These are phyloP conservation scores for Siniperca chuatsi DNA, from an alignment of 2,113 vertebrate genomes.

Conservation along the genomic window DNA sequence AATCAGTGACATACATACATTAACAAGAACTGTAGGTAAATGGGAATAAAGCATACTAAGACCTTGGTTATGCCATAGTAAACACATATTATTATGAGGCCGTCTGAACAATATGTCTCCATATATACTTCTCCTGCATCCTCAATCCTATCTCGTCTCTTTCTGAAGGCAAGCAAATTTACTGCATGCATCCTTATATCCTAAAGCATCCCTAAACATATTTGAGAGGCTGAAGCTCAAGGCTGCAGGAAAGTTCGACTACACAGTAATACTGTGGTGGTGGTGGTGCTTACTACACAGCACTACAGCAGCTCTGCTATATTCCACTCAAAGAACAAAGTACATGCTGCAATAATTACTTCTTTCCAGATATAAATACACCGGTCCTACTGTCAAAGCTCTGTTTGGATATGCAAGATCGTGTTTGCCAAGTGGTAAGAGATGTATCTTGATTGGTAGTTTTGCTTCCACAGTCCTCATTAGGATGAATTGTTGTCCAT, in stretches of 20 bases:
- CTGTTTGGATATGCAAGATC: constrained; percentile 47
- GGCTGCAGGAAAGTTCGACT: constrained; percentile 55
- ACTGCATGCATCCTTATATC: constrained; percentile 73
- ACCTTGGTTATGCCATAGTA: constrained; percentile 46
- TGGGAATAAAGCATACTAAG: constrained; percentile 49
- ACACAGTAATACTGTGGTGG: constrained; percentile 1
- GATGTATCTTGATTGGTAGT: constrained; percentile 53
- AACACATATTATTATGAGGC: constrained; percentile 43
- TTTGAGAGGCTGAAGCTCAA: constrained; percentile 54
- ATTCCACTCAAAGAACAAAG: constrained; percentile 70
- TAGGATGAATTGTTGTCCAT: constrained; percentile 43
- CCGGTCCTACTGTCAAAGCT: constrained; percentile 57
- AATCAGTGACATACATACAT: constrained; percentile 53
- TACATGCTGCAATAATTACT: constrained; percentile 65
- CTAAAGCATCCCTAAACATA: constrained; percentile 54
- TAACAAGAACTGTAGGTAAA: constrained; percentile 41
- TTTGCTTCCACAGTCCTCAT: constrained; percentile 57
- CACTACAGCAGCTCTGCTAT: constrained; percentile 61
- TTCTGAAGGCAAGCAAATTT: constrained; percentile 43
- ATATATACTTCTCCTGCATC: constrained; percentile 62
- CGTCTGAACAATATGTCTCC: constrained; percentile 47
- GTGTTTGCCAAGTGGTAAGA: constrained; percentile 56
- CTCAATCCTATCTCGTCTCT: constrained; percentile 50
- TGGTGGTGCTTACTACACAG: constrained; percentile 41
- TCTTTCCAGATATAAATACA: constrained; percentile 37